These are phyloP conservation scores for Drosophila obscura DNA, from an alignment of 1,140 invertebrate genomes.

Conservation along the genomic window DNA sequence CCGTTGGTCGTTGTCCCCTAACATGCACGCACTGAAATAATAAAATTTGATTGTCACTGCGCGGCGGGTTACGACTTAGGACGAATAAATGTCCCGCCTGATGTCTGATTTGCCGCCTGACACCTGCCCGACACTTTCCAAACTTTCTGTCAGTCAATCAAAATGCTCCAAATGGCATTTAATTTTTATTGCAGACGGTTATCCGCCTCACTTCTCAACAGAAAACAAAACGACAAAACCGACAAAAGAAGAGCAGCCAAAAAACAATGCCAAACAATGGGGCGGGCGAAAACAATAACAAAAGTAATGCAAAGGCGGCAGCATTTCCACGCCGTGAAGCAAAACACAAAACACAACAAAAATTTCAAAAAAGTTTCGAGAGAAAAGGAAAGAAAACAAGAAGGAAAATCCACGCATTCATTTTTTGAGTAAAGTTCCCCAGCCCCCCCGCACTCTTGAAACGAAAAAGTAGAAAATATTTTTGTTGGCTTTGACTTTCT, in stretches of 20 bases:
- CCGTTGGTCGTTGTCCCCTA: no score
- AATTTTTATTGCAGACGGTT: constrained; percentile 73
- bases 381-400: constrained; percentile 13
- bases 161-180: constrained; percentile 67
- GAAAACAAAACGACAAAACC: constrained; percentile 22
- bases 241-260: constrained; percentile 31
- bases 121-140: constrained; percentile 55
- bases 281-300: constrained; percentile 28
- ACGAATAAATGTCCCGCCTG: constrained; percentile 25
- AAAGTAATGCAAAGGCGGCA: constrained; percentile 49
- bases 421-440: constrained; percentile 42
- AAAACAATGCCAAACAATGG: constrained; percentile 57
- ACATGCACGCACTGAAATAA: background rate
- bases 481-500: constrained; percentile 32
- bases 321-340: constrained; percentile 60
- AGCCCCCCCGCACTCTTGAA: constrained; percentile 9
- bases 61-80: background rate
- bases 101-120: constrained; percentile 41
- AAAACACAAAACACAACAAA: constrained; percentile 43
- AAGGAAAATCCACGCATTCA: constrained; percentile 38
- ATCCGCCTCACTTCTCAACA: constrained; percentile 20
- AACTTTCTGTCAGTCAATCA: constrained; percentile 72
- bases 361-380: constrained; percentile 11
- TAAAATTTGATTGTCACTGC: constrained; percentile 19
- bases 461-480: constrained; percentile 2